Conservation (phyloP, 1,140 invertebrate species). For the Hirudo medicinalis region DNA sequence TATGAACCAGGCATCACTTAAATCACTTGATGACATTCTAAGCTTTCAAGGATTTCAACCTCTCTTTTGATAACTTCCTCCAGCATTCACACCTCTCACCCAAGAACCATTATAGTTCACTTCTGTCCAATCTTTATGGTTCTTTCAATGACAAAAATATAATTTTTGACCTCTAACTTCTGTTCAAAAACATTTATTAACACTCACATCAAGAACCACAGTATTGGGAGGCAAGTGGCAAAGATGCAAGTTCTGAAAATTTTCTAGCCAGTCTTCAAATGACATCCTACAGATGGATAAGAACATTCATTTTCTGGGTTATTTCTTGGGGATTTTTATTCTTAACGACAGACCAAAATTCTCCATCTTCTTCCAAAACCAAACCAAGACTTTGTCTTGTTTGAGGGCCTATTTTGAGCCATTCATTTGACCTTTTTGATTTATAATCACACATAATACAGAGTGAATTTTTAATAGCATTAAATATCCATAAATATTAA, state of each 20-base stretch:
- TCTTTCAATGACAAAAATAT: background rate
- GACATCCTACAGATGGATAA: constrained; percentile 27
- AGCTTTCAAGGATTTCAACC: background rate
- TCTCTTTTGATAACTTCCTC: constrained; percentile 61
- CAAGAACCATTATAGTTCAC: constrained; percentile 88
- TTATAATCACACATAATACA: too few relatives aligned
- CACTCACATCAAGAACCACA: background rate
- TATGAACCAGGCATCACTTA: background rate
- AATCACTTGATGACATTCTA: constrained; percentile 25
- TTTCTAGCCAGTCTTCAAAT: constrained; percentile 25
- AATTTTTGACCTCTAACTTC: background rate
- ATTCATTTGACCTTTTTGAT: constrained; percentile 52
- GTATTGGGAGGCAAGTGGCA: constrained; percentile 11
- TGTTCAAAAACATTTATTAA: background rate
- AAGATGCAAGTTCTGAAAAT: constrained; percentile 30
- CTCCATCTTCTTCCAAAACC: constrained; percentile 84
- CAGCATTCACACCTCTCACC: constrained; percentile 78
- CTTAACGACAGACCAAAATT: constrained; percentile 64
- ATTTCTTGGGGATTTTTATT: background rate
- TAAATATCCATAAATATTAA: too few relatives aligned
- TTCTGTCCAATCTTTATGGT: constrained; percentile 61
- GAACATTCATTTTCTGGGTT: background rate
- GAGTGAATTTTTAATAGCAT: too few relatives aligned
- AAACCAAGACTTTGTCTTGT: constrained; percentile 78
- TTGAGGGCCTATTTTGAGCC: constrained; percentile 75